These are phyloP conservation scores for Mactra quadrangularis DNA, from an alignment of 1,140 invertebrate species.

Conservation along the genomic window DNA sequence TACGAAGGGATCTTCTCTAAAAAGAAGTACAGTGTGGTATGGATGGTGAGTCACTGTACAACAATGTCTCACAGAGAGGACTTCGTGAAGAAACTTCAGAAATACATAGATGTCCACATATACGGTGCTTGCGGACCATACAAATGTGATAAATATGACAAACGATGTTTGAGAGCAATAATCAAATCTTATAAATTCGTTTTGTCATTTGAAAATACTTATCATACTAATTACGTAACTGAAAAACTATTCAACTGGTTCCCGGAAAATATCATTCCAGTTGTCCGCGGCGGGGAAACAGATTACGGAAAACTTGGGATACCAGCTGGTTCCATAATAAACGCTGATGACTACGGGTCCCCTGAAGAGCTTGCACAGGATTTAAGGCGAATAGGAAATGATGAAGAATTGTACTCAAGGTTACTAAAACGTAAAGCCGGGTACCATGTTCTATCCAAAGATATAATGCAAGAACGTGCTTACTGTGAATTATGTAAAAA, in stretches of 20 bases:
- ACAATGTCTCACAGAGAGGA: slow-evolving; percentile 85
- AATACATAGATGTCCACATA: slow-evolving; percentile 86
- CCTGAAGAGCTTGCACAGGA: slow-evolving; percentile 1
- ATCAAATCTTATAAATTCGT: slow-evolving; percentile 72
- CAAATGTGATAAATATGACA: not conserved
- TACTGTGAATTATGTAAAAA: slow-evolving; percentile 13
- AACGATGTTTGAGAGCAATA: not conserved
- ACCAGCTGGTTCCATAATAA: slow-evolving; percentile 7
- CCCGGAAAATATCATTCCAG: slow-evolving; percentile 11
- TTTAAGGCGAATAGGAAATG: not conserved
- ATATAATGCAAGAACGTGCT: slow-evolving; percentile 4
- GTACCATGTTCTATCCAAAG: not conserved
- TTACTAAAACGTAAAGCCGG: slow-evolving; percentile 5
- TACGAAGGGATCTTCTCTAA: slow-evolving; percentile 49
- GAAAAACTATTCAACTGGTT: slow-evolving; percentile 92
- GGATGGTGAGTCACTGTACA: slow-evolving; percentile 87
- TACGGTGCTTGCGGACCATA: slow-evolving; percentile 86
- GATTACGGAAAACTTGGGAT: not conserved
- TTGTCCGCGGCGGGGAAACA: slow-evolving; percentile 25
- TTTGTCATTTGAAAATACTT: slow-evolving; percentile 90
- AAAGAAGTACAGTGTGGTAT: slow-evolving; percentile 83
- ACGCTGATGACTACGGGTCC: slow-evolving; percentile 12
- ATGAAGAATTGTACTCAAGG: not conserved
- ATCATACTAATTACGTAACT: slow-evolving; percentile 97
- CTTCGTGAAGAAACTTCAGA: slow-evolving; percentile 85